phyloP scores from a whole-genome alignment of 2,888 invertebrate genomes.

The Ametastegia equiseti region DNA sequence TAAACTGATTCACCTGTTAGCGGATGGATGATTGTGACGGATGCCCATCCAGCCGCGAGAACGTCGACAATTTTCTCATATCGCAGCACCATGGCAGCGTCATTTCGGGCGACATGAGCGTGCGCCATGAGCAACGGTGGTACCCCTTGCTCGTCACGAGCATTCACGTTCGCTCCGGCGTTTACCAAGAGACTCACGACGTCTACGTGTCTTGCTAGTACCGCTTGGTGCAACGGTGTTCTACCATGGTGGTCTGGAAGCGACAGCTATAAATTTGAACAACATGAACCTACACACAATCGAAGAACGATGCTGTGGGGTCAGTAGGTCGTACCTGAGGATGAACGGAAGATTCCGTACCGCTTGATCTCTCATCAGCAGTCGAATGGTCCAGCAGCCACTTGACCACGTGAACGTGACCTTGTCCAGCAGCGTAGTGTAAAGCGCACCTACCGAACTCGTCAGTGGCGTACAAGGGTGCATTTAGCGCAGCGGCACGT shows the following conservation, averaged over 20 bases:
- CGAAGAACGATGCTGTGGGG: neutral
- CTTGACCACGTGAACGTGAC: conserved; percentile 61
- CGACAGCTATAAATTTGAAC: conserved; percentile 62
- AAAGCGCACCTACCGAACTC: conserved; percentile 69
- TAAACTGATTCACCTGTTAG: conserved; percentile 57
- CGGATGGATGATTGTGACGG: conserved; percentile 56
- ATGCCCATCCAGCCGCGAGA: conserved; percentile 64
- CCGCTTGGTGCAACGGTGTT: conserved; percentile 74
- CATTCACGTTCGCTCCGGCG: conserved; percentile 69
- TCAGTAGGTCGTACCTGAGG: neutral
- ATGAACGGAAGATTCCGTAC: neutral
- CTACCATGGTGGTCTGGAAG: conserved; percentile 71
- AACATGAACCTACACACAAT: neutral
- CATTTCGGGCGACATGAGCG: conserved; percentile 61
- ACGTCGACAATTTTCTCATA: conserved; percentile 70
- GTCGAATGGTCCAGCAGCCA: conserved; percentile 60
- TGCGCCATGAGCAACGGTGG: conserved; percentile 74
- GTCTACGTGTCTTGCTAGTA: conserved; percentile 69
- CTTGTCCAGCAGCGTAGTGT: conserved; percentile 68
- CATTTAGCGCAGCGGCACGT: conserved; percentile 52
- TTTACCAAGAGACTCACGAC: conserved; percentile 68
- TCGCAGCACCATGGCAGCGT: conserved; percentile 54
- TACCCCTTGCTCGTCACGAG: conserved; percentile 69
- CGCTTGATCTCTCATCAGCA: neutral
- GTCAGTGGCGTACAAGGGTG: conserved; percentile 60